Conservation (phyloP, 2,113 vertebrate species). For the Barnardius zonarius region DNA sequence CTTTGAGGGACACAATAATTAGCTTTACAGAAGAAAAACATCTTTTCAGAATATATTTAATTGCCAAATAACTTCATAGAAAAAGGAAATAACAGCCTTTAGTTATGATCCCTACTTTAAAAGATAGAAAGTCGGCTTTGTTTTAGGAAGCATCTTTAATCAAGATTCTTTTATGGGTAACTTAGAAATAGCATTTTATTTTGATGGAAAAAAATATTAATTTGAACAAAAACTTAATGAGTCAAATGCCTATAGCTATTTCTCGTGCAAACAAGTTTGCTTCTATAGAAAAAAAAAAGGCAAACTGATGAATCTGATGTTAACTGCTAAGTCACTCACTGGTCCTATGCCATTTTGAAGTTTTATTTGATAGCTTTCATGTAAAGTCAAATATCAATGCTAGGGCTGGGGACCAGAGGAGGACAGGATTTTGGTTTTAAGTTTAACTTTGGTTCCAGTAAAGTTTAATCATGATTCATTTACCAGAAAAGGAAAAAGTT, state of each 20-base stretch:
- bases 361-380: neutral
- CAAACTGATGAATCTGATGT: neutral
- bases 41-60: neutral
- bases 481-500: neutral
- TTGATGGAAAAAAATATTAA: neutral
- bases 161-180: neutral
- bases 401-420: neutral
- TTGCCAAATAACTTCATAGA: neutral
- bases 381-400: neutral
- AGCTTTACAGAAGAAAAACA: neutral
- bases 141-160: constrained; percentile 4
- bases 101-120: neutral
- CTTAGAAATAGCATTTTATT: constrained; percentile 7
- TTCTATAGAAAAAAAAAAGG: neutral
- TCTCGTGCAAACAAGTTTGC: neutral
- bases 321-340: constrained; percentile 10
- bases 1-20: neutral
- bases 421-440: neutral
- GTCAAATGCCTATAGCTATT: neutral
- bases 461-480: neutral
- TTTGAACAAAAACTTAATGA: constrained; percentile 33
- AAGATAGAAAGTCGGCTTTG: neutral
- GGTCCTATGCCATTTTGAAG: neutral
- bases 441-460: neutral
- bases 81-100: neutral